A percentile compares a stretch with the other conserved stretches of the same genome.
Evolutionary conservation across 2,888 invertebrate species (phyloP).

Genomic region (Drosophila atripex): DNA sequence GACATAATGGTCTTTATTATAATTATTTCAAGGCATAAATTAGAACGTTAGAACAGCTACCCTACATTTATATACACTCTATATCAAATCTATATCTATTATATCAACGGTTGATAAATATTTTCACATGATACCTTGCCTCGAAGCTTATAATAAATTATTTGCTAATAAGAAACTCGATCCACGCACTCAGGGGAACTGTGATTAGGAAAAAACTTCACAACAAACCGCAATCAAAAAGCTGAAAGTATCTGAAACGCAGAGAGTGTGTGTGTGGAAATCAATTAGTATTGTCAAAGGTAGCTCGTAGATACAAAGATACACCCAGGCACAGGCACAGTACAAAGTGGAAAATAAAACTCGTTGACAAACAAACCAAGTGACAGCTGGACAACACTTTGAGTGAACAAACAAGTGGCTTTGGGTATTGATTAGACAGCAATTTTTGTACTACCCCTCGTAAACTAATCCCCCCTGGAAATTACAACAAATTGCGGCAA

Average conservation of each 20-base stretch:
- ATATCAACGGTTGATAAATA: neutral
- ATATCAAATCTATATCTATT: neutral
- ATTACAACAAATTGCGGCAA: conserved; percentile 50
- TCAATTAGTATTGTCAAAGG: conserved; percentile 71
- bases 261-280: conserved; percentile 42
- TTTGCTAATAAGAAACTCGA: conserved; percentile 48
- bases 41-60: neutral
- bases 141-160: conserved; percentile 8
- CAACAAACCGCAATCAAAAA: conserved; percentile 49
- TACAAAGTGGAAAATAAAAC: conserved; percentile 27
- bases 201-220: conserved; percentile 30
- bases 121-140: conserved; percentile 10
- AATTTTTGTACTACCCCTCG: neutral
- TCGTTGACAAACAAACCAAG: conserved; percentile 40
- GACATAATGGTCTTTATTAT: conserved; percentile 3
- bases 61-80: too few species aligned
- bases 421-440: conserved; percentile 42
- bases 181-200: conserved; percentile 6
- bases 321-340: conserved; percentile 3
- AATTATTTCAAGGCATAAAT: conserved; percentile 3
- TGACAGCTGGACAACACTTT: conserved; percentile 46
- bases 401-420: conserved; percentile 48
- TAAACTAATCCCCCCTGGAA: conserved; percentile 14
- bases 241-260: neutral
- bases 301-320: conserved; percentile 29